Percentiles rank a stretch among this genome's conserved stretches.
These are phyloP conservation scores for Drosophila funebris DNA, from an alignment of 1,140 invertebrate species.

Conservation along the genomic window DNA sequence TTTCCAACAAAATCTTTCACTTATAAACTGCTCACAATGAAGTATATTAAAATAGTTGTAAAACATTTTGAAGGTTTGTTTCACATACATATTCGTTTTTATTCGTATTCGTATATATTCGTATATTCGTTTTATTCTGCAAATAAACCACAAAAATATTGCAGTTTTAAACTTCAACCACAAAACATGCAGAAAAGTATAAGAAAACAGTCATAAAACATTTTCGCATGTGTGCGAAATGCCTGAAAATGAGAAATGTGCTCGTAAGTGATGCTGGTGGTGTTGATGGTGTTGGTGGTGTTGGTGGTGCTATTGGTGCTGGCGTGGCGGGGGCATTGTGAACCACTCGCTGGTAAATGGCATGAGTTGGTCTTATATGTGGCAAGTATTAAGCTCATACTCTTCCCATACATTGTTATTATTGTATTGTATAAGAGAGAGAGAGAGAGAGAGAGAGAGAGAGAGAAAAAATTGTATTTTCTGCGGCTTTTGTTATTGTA, in stretches of 20 bases:
- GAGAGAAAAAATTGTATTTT: slow-evolving; percentile 19
- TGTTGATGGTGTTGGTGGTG: not conserved
- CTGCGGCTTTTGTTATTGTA: slow-evolving; percentile 30
- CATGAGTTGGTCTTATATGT: not conserved
- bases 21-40: too few relatives aligned
- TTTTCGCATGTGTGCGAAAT: slow-evolving; percentile 4
- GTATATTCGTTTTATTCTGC: too few relatives aligned
- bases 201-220: slow-evolving; percentile 2
- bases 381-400: too few relatives aligned
- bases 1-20: too few relatives aligned
- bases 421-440: too few relatives aligned
- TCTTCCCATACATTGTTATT: too few relatives aligned
- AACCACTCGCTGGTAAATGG: not conserved
- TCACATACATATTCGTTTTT: too few relatives aligned
- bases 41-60: too few relatives aligned
- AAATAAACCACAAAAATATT: not conserved
- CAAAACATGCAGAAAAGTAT: not conserved
- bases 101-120: too few relatives aligned
- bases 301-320: not conserved
- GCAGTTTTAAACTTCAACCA: not conserved
- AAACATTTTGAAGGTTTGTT: too few relatives aligned
- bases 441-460: too few relatives aligned
- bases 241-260: slow-evolving; percentile 4
- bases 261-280: not conserved
- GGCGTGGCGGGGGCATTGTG: not conserved